phyloP scores from a whole-genome alignment of 2,888 invertebrate species.

The Balanococcus diminutus region DNA sequence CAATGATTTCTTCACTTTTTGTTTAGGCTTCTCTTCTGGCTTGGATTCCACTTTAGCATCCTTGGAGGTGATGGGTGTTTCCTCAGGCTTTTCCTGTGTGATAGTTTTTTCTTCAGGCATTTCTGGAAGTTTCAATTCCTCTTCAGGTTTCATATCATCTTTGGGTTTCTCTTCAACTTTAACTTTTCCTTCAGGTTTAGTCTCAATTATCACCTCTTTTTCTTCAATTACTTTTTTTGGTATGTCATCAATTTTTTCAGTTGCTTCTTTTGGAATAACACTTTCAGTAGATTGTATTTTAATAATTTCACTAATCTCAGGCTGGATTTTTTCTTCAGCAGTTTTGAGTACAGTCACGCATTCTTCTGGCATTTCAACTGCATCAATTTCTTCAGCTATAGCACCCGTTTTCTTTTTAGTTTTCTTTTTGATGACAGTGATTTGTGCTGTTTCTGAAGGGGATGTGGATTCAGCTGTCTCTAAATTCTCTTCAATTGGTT shows the following conservation, averaged over 20 bases:
- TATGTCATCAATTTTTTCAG: not conserved
- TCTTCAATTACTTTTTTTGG: not conserved
- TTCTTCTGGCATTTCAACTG: constrained; percentile 23
- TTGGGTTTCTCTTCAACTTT: not conserved
- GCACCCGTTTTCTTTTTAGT: not conserved
- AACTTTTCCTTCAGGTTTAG: not conserved
- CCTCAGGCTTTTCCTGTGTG: not conserved
- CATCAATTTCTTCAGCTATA: constrained; percentile 42
- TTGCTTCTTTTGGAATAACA: constrained; percentile 10
- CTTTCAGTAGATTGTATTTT: not conserved
- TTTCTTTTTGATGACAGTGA: not conserved
- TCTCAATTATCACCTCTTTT: not conserved
- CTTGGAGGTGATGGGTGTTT: too few species aligned
- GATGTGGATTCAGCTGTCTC: not conserved
- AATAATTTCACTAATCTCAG: not conserved
- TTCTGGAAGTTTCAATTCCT: not conserved
- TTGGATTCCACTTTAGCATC: too few species aligned
- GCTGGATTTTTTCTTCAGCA: constrained; percentile 29
- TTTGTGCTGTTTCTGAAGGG: not conserved
- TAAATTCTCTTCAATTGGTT: not conserved
- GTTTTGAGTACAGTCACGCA: constrained; percentile 33
- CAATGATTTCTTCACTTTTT: constrained; percentile 59
- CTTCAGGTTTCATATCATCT: not conserved
- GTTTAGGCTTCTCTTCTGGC: not conserved
- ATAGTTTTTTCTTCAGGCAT: not conserved